Evolutionary conservation across 2,888 invertebrate species (phyloP), one percentile per base, ranked within the genome.

Genomic region (Apoda limacodes): DNA sequence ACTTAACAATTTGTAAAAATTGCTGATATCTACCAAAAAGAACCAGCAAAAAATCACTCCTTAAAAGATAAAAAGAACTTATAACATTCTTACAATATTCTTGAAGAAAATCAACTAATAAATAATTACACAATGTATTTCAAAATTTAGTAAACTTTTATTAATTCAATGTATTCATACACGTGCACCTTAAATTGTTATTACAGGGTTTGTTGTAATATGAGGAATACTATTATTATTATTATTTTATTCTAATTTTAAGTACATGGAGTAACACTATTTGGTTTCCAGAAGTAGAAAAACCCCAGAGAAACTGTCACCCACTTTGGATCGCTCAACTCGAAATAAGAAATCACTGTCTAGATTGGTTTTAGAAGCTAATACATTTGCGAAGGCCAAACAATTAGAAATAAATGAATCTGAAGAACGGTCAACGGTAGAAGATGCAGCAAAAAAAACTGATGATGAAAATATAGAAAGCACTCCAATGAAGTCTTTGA

Each of bases 221-320:
- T n/a, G n/a, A n/a, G n/a, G n/a, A n/a, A n/a, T n/a, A 10, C 1
- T 9, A 17, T 27, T 9, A 19, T 27, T 14, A 15, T 19, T 11
- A 27, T 25, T 15, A 5, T 15, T 10, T 19, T 26, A 15, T 26
- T 13, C 15, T 25, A 58, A 40, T 37, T 42, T 4, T 32, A 34
- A 1, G 11, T 38, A 4, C 51, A 48, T 28, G 26, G 42, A n/a
- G 30, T 28, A 12, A 13, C 13, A 15, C n/a, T 20, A 32, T 23
- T 13, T 22, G 25, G 21, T 13, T 55, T 57, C 20, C 43, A 80
- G 78, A 33, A 66, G 65, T 42, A 63, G 72, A n/a, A n/a, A 70
- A 49, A 82, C 81, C 2, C 81, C 81, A 5, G 81, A 80, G 35
- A 76, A 72, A 43, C 35, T 66, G 50, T 64, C 76, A 2, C 66